Percentiles rank a stretch among this genome's conserved stretches.
These are phyloP conservation scores for Calephelis nemesis DNA, from an alignment of 1,140 invertebrate genomes.

Conservation along the genomic window DNA sequence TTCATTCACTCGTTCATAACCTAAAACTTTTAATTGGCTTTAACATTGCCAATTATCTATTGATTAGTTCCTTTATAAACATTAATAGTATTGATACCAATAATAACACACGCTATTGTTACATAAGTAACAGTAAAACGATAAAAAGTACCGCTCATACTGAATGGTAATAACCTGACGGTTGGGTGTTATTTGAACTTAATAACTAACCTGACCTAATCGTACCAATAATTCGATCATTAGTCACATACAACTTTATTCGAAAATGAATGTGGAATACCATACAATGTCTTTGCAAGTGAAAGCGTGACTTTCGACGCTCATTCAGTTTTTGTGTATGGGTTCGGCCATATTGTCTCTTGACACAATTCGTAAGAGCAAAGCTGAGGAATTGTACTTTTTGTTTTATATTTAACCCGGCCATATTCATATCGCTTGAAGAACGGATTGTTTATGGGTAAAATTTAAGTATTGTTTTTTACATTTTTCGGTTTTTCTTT, in stretches of 20 bases:
- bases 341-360: slow-evolving; percentile 67
- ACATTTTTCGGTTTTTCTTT: no score
- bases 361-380: slow-evolving; percentile 51
- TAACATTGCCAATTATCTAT: slow-evolving; percentile 10
- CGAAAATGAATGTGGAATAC: slow-evolving; percentile 51
- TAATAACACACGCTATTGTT: slow-evolving; percentile 23
- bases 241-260: slow-evolving; percentile 45
- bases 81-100: slow-evolving; percentile 18
- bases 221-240: slow-evolving; percentile 47
- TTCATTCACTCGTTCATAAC: slow-evolving; percentile 18
- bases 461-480: no score
- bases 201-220: slow-evolving; percentile 45
- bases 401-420: no score
- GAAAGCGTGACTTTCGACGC: slow-evolving; percentile 77
- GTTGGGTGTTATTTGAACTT: slow-evolving; percentile 37
- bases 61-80: slow-evolving; percentile 25
- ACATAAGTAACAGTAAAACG: slow-evolving; percentile 22
- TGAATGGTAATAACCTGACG: slow-evolving; percentile 31
- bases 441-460: no score
- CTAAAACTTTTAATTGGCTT: slow-evolving; percentile 22
- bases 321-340: slow-evolving; percentile 74
- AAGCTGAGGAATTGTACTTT: background rate
- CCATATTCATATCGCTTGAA: no score
- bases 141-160: slow-evolving; percentile 40
- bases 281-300: slow-evolving; percentile 61